Conservation (phyloP, 2,888 invertebrate genomes). For the Aporophyla lueneburgensis region DNA sequence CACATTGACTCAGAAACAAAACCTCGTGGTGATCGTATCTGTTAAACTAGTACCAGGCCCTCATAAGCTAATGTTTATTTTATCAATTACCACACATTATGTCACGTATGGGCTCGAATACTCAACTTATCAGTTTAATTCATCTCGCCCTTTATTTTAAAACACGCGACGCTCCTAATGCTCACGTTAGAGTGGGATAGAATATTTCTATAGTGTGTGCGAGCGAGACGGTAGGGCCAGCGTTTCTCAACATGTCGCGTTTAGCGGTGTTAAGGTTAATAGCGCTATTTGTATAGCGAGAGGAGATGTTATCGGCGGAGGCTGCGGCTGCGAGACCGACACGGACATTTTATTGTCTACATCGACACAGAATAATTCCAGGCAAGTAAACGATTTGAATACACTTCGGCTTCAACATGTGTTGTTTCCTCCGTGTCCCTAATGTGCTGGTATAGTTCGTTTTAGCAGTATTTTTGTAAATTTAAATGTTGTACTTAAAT, state of each 20-base stretch:
- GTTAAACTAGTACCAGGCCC: conserved; percentile 33
- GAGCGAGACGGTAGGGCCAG: conserved; percentile 61
- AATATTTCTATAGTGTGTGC: conserved; percentile 44
- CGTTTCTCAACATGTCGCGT: conserved; percentile 81
- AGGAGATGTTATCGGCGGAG: conserved; percentile 83
- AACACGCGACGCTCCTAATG: conserved; percentile 73
- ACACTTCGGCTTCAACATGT: conserved; percentile 45
- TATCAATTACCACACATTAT: conserved; percentile 84
- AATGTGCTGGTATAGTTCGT: conserved; percentile 16
- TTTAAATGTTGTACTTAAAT: conserved; percentile 16
- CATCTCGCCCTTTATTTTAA: conserved; percentile 80
- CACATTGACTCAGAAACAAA: conserved; percentile 41
- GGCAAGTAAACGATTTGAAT: conserved; percentile 65
- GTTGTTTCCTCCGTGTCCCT: conserved; percentile 46
- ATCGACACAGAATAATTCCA: conserved; percentile 72
- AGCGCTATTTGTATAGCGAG: conserved; percentile 86
- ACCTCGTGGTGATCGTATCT: conserved; percentile 47
- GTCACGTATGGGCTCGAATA: conserved; percentile 76
- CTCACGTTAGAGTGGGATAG: conserved; percentile 67
- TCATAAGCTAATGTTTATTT: conserved; percentile 75
- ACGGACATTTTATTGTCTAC: conserved; percentile 78
- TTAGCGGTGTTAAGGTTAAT: conserved; percentile 87
- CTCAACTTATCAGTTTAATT: conserved; percentile 81
- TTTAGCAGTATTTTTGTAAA: conserved; percentile 19
- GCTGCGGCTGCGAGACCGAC: conserved; percentile 74